Percentiles rank a stretch among this genome's conserved stretches.
These are phyloP conservation scores for Drosophila nikananu DNA, from an alignment of 1,140 invertebrate species.

Conservation along the genomic window DNA sequence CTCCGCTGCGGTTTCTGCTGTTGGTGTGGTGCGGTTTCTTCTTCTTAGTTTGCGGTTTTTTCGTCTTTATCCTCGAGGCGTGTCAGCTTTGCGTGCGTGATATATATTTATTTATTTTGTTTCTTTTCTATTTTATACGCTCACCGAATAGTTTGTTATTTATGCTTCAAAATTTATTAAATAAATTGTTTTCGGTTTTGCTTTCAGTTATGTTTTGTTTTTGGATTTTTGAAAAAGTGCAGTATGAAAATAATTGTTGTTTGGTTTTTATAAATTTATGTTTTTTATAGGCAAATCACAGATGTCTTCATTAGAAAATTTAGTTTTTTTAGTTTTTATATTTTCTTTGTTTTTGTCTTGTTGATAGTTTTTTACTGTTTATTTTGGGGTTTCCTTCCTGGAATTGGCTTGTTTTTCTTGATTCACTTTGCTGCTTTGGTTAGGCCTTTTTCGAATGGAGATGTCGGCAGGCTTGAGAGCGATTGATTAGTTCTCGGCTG, in stretches of 20 bases:
- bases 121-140: slow-evolving; percentile 25
- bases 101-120: slow-evolving; percentile 35
- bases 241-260: slow-evolving; percentile 78
- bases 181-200: slow-evolving; percentile 40
- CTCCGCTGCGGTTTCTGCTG: slow-evolving; percentile 36
- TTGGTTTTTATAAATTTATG: slow-evolving; percentile 53
- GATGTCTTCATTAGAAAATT: slow-evolving; percentile 68
- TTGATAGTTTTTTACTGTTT: slow-evolving; percentile 21
- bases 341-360: slow-evolving; percentile 19
- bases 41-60: slow-evolving; percentile 21
- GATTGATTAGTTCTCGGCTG: slow-evolving; percentile 22
- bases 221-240: slow-evolving; percentile 62
- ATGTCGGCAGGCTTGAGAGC: slow-evolving; percentile 56
- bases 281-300: slow-evolving; percentile 67
- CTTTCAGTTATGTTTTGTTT: slow-evolving; percentile 25
- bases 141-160: slow-evolving; percentile 30
- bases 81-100: slow-evolving; percentile 45
- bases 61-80: slow-evolving; percentile 52
- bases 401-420: slow-evolving; percentile 11
- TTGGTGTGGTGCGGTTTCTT: slow-evolving; percentile 33
- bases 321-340: slow-evolving; percentile 39
- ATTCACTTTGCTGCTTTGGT: slow-evolving; percentile 36
- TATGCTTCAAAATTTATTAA: slow-evolving; percentile 54
- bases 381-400: slow-evolving; percentile 3
- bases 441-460: slow-evolving; percentile 60